Evolutionary conservation across 2,113 vertebrate species (phyloP).

Genomic region (Phoxinus phoxinus): DNA sequence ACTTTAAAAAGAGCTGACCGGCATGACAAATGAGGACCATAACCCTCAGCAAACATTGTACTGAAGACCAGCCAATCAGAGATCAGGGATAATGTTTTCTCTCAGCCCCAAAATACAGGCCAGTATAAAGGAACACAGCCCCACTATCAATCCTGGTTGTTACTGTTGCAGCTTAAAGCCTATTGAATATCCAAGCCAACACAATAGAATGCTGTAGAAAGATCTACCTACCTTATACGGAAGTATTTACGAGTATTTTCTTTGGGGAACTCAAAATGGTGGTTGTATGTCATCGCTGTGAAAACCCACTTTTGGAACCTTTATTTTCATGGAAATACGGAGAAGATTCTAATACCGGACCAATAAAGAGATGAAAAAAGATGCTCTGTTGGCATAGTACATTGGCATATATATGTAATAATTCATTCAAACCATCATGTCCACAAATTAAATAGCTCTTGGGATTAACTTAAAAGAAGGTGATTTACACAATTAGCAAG

Average conservation of each 20-base stretch:
- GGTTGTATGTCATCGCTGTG: no score
- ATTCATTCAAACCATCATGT: background rate
- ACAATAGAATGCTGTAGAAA: background rate
- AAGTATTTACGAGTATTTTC: no score
- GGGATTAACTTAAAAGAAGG: background rate
- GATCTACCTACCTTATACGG: background rate
- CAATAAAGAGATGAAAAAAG: background rate
- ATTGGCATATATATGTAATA: background rate
- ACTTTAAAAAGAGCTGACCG: conserved; percentile 36
- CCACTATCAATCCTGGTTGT: background rate
- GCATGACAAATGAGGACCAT: conserved; percentile 46
- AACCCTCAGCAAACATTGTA: background rate
- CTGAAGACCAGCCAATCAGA: conserved; percentile 30
- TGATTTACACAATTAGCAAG: background rate
- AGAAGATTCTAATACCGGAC: background rate
- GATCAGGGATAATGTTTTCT: background rate
- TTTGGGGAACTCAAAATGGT: no score
- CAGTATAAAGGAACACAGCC: background rate
- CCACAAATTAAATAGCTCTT: background rate
- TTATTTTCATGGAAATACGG: no score
- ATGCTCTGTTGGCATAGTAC: background rate
- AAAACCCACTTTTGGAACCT: no score
- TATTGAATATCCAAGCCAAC: background rate
- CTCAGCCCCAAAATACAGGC: background rate
- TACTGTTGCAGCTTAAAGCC: background rate